These are phyloP conservation scores for Ammodytes dubius DNA, from an alignment of 2,113 vertebrate species.

Conservation along the genomic window DNA sequence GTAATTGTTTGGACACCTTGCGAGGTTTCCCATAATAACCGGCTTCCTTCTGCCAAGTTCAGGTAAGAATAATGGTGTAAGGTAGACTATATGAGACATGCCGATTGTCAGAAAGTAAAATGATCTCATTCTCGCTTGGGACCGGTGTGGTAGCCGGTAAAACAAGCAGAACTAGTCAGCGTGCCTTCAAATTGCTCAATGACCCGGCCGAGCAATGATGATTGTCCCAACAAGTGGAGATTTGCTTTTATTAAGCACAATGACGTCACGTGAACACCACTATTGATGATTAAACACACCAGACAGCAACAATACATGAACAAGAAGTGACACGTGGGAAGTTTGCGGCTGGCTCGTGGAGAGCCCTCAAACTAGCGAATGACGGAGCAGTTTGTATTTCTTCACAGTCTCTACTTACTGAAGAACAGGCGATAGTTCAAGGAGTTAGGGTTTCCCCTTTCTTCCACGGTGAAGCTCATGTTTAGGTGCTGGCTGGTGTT, in stretches of 20 bases:
- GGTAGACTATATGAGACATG: too few relatives aligned
- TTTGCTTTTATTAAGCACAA: not conserved
- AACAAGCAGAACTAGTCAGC: not conserved
- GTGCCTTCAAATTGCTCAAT: not conserved
- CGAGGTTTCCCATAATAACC: not conserved
- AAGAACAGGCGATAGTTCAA: conserved; percentile 90
- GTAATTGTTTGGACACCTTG: not conserved
- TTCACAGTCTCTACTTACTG: conserved; percentile 85
- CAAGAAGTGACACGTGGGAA: conserved; percentile 78
- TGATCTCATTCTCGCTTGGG: too few relatives aligned
- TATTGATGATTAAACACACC: not conserved
- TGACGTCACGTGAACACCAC: accelerated
- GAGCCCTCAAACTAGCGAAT: conserved; percentile 2
- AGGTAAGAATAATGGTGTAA: not conserved
- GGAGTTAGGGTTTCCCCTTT: conserved; percentile 88
- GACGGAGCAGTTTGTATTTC: not conserved
- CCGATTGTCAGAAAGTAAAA: not conserved
- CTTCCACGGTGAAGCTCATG: conserved; percentile 88
- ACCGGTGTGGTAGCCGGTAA: too few relatives aligned
- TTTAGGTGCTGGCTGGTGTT: conserved; percentile 24
- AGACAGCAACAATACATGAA: conserved; percentile 27
- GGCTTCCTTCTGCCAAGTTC: not conserved
- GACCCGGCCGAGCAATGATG: not conserved
- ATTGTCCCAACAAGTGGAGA: accelerated
- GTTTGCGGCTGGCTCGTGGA: not conserved